Conservation (phyloP, 2,888 invertebrate species). For the Lottia scabra region DNA sequence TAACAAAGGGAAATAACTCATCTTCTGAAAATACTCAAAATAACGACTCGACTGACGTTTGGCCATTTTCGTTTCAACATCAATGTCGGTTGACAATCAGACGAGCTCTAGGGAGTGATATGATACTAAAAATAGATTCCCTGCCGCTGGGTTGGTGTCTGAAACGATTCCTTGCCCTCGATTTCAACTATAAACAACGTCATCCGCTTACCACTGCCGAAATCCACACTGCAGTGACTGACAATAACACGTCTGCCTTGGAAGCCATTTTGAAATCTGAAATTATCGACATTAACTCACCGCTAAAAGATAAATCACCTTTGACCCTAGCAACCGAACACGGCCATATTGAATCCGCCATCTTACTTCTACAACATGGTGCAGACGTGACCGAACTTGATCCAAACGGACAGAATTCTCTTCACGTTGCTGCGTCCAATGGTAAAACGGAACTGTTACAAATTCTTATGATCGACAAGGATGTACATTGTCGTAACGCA, state of each 20-base stretch:
- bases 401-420: slow-evolving; percentile 20
- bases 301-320: slow-evolving; percentile 16
- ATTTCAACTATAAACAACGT: not conserved
- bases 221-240: slow-evolving; percentile 25
- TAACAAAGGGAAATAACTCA: not conserved
- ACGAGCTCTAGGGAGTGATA: slow-evolving; percentile 11
- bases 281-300: slow-evolving; percentile 21
- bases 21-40: not conserved
- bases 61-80: slow-evolving; percentile 23
- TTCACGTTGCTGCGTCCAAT: slow-evolving; percentile 23
- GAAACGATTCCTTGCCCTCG: slow-evolving; percentile 23
- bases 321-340: slow-evolving; percentile 22
- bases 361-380: slow-evolving; percentile 12
- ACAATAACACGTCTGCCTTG: slow-evolving; percentile 10
- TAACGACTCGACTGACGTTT: not conserved
- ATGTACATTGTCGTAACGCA: slow-evolving; percentile 22
- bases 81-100: slow-evolving; percentile 23
- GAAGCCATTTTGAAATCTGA: slow-evolving; percentile 14
- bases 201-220: slow-evolving; percentile 7
- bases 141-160: slow-evolving; percentile 27
- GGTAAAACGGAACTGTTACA: slow-evolving; percentile 17
- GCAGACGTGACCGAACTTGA: not conserved
- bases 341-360: slow-evolving; percentile 13
- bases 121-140: slow-evolving; percentile 23
- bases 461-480: slow-evolving; percentile 5